Evolutionary conservation across 2,797 vertebrate species (phyloP).

Genomic region (Paramormyrops hopkinsi): DNA sequence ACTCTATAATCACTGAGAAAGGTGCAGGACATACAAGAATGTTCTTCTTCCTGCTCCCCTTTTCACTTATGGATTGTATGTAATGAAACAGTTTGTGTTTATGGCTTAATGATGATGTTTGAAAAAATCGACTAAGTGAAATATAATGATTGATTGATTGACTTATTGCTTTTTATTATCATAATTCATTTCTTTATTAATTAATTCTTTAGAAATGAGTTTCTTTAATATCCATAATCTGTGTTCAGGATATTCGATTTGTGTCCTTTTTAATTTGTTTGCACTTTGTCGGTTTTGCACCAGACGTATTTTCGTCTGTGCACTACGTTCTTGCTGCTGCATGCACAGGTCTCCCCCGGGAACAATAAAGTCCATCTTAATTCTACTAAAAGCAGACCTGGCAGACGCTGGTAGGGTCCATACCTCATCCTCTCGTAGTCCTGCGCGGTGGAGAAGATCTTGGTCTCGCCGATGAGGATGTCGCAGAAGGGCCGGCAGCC

Average conservation of each 20-base stretch:
- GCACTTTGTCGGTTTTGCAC: not conserved
- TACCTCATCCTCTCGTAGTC: slow-evolving; percentile 98
- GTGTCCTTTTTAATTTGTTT: not conserved
- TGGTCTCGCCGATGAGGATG: slow-evolving; percentile 88
- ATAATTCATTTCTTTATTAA: not conserved
- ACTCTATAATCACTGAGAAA: too few species aligned
- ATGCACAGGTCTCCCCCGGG: not conserved
- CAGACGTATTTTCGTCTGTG: not conserved
- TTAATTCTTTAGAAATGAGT: not conserved
- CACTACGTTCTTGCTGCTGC: not conserved
- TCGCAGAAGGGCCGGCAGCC: slow-evolving; percentile 97
- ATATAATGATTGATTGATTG: too few species aligned
- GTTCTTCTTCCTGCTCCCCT: too few species aligned
- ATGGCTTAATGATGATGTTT: too few species aligned
- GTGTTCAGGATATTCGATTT: not conserved
- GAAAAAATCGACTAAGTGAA: too few species aligned
- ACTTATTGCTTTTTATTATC: not conserved
- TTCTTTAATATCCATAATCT: not conserved
- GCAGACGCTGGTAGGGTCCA: not conserved
- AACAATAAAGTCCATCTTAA: not conserved
- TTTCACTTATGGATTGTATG: too few species aligned
- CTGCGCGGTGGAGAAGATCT: slow-evolving; percentile 88
- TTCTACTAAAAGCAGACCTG: not conserved
- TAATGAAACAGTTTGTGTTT: too few species aligned
- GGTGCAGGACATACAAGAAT: too few species aligned